phyloP scores from a whole-genome alignment of 2,113 vertebrate genomes.

The Pholis gunnellus region DNA sequence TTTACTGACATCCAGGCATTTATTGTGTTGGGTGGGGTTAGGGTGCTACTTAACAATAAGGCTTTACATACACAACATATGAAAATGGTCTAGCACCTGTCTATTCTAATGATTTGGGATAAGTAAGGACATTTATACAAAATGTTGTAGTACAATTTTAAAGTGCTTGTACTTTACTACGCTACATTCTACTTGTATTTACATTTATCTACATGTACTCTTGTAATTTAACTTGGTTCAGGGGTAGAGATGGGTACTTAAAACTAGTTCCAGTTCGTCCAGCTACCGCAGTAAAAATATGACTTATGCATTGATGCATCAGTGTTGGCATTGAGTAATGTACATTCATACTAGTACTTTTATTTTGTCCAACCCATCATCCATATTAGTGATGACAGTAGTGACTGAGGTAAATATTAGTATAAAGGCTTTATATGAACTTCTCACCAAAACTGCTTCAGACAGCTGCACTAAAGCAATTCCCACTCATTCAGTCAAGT shows the following conservation, averaged over 20 bases:
- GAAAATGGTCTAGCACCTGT: not conserved
- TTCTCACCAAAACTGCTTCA: not conserved
- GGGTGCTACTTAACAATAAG: not conserved
- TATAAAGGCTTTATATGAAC: not conserved
- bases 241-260: not conserved
- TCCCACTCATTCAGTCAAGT: slow-evolving; percentile 10
- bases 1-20: slow-evolving; percentile 37
- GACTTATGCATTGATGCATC: not conserved
- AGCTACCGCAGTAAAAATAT: not conserved
- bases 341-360: not conserved
- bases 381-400: not conserved
- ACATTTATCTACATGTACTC: not conserved
- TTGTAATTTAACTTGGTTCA: not conserved
- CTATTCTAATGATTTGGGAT: not conserved
- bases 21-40: slow-evolving; percentile 8
- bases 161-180: not conserved
- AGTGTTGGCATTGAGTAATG: not conserved
- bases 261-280: not conserved
- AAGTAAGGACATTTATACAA: not conserved
- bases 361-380: not conserved
- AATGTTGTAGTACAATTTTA: not conserved
- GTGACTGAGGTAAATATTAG: not conserved
- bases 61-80: slow-evolving; percentile 1
- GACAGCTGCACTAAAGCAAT: not conserved
- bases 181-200: not conserved